Evolutionary conservation across 2,888 invertebrate species (phyloP).

Genomic region (Catocala nupta): DNA sequence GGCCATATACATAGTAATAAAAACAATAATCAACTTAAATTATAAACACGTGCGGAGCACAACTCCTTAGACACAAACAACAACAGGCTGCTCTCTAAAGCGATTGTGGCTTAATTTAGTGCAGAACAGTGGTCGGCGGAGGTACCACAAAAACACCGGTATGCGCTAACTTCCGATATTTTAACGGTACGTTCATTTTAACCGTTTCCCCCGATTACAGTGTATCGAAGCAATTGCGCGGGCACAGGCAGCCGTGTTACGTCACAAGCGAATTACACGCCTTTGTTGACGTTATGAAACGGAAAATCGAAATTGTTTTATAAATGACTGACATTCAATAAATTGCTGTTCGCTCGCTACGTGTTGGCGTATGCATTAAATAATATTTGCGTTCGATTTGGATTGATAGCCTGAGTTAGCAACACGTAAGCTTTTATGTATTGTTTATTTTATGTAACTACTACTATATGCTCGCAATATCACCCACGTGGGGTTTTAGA

Average conservation of each 20-base stretch:
- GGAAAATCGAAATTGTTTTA: slow-evolving; percentile 35
- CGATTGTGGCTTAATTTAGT: slow-evolving; percentile 9
- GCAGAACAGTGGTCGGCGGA: slow-evolving; percentile 8
- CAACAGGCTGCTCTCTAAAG: neutral
- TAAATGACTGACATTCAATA: slow-evolving; percentile 24
- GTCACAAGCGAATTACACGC: slow-evolving; percentile 30
- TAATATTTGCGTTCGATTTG: slow-evolving; percentile 24
- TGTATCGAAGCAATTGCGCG: slow-evolving; percentile 31
- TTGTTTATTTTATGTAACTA: neutral
- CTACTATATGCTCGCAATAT: no score
- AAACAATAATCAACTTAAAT: neutral
- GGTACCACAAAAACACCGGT: slow-evolving; percentile 29
- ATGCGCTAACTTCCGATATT: slow-evolving; percentile 39
- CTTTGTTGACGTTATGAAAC: slow-evolving; percentile 42
- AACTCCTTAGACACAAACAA: neutral
- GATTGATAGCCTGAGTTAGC: neutral
- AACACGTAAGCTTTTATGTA: neutral
- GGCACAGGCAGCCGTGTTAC: slow-evolving; percentile 27
- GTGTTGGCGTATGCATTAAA: slow-evolving; percentile 11
- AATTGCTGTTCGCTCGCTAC: slow-evolving; percentile 9
- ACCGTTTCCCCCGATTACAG: slow-evolving; percentile 44
- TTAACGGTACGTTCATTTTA: slow-evolving; percentile 39
- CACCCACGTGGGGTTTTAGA: no score
- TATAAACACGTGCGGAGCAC: neutral
- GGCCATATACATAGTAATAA: neutral